Base-by-base conservation (phyloP, 2,888 invertebrate species). In the Euclidia mi region DNA sequence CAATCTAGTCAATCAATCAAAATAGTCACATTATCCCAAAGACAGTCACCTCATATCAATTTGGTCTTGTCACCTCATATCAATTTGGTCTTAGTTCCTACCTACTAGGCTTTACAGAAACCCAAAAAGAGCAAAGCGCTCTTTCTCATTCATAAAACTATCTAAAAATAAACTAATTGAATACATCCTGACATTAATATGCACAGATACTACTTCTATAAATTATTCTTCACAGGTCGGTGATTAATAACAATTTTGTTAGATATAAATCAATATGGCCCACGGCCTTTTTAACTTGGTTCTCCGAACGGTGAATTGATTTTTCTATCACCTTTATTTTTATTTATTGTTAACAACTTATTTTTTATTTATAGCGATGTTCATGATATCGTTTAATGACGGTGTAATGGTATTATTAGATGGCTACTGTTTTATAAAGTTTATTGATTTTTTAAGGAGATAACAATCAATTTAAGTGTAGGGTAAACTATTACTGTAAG, bases 201-300 rank as follows among this genome's bases (percentile, higher is more conserved):
- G 47, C 49, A 12, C 32, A 32, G 14, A 32, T 47, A 45, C 28
- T 32, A 47, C 42, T 43, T 35, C 35, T 12, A 47, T 28, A 47
- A 47, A 43, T 45, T 48, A 50, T 15, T 17, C 37, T 31, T 20
- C 45, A 31, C 52, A 52, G 60, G 70, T 70, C 65, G 60, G 61
- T 68, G 55, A 65, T 63, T 70, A 65, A 72, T 58, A 67, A 63
- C 70, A 66, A 73, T 76, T 76, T 76, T 71, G 70, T 71, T 56
- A 62, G 79, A 74, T 76, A 66, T 65, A 71, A 69, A 78, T 78
- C 79, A 70, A 77, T 61, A 77, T 78, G 75, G 77, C 77, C 71
- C 65, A 50, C 10, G 75, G 78, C 71, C 41, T 70, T 69, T 63
- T 44, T 41, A 50, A 50, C 56, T 41, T 45, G 45, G 57, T 55